phyloP scores from a whole-genome alignment of 2,113 vertebrate species.

The Marcusenius ussheri region DNA sequence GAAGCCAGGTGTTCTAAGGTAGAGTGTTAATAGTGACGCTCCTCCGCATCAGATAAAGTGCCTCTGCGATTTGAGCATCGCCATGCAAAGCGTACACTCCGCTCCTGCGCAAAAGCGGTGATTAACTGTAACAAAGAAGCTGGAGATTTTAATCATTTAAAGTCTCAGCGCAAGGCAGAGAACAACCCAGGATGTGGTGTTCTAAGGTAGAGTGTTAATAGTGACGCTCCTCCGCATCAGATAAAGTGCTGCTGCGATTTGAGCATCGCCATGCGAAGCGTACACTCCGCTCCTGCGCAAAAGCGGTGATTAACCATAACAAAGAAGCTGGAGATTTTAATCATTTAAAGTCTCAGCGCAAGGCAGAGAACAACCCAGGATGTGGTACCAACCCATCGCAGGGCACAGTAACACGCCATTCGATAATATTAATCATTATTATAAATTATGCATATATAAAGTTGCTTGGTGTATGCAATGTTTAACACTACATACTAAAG shows the following conservation, averaged over 20 bases:
- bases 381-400: too few species aligned
- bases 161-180: not conserved
- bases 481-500: not conserved
- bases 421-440: not conserved
- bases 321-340: conserved; percentile 48
- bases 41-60: conserved; percentile 26
- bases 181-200: conserved; percentile 15
- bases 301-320: conserved; percentile 43
- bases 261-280: conserved; percentile 41
- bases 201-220: conserved; percentile 5
- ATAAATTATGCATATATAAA: not conserved
- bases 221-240: conserved; percentile 20
- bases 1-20: conserved; percentile 33
- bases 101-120: conserved; percentile 22
- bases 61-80: conserved; percentile 38
- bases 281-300: not conserved
- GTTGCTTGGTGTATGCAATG: not conserved
- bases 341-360: conserved; percentile 31
- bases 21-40: not conserved
- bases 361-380: too few species aligned
- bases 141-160: conserved; percentile 49
- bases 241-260: conserved; percentile 31
- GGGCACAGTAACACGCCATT: too few species aligned
- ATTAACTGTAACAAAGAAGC: conserved; percentile 47
- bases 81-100: conserved; percentile 29